Evolutionary conservation across 2,113 vertebrate species (phyloP).

Genomic region (Enhydra lutris): DNA sequence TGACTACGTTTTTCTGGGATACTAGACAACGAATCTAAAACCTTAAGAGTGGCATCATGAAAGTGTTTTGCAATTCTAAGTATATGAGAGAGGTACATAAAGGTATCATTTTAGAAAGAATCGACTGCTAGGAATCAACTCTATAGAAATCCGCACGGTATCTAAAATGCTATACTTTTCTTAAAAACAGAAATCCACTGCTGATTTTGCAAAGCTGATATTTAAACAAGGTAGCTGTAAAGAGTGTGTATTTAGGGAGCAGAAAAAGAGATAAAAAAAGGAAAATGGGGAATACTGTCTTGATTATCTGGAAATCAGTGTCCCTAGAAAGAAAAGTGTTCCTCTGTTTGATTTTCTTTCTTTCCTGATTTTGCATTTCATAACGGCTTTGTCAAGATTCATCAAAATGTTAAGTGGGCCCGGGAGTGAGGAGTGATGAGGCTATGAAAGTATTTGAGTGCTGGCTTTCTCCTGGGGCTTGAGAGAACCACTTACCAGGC

Average conservation of each 20-base stretch:
- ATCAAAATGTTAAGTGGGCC: background rate
- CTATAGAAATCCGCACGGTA: background rate
- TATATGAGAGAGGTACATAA: accelerated
- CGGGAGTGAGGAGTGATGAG: background rate
- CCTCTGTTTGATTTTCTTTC: accelerated
- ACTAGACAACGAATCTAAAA: background rate
- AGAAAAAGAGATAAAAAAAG: background rate
- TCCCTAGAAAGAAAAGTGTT: background rate
- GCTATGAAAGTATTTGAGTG: background rate
- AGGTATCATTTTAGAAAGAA: background rate
- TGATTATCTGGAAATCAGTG: background rate
- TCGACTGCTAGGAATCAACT: background rate
- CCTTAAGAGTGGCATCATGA: too few relatives aligned
- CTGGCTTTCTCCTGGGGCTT: background rate
- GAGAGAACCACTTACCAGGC: background rate
- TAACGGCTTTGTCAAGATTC: background rate
- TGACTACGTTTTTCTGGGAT: background rate
- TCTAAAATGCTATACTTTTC: background rate
- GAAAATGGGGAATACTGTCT: background rate
- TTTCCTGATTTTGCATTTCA: background rate
- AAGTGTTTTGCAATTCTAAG: background rate
- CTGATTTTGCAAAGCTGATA: background rate
- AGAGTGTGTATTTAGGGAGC: background rate
- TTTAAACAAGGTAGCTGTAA: background rate
- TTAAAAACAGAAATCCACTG: background rate